Evolutionary conservation across 2,113 vertebrate genomes (phyloP).

Genomic region (Promerops cafer): DNA sequence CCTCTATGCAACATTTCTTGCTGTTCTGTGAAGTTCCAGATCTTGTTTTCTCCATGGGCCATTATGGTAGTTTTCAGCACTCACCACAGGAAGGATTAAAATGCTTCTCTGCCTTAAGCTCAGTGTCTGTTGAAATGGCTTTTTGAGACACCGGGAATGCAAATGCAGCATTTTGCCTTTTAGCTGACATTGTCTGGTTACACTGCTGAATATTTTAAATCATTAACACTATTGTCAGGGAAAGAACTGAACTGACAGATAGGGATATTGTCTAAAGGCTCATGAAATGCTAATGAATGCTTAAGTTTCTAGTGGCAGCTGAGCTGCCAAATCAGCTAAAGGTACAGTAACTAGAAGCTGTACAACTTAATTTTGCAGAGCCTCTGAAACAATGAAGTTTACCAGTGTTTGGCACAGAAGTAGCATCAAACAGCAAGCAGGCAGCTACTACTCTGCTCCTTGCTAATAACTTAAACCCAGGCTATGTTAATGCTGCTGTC

Average conservation of each 20-base stretch:
- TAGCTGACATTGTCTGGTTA: conserved; percentile 47
- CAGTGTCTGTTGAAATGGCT: conserved; percentile 36
- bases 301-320: conserved; percentile 26
- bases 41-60: conserved; percentile 8
- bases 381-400: background rate
- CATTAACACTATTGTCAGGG: conserved; percentile 46
- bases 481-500: background rate
- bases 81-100: conserved; percentile 25
- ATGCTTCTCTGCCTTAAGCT: conserved; percentile 26
- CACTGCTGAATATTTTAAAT: conserved; percentile 62
- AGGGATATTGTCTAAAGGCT: conserved; percentile 57
- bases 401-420: background rate
- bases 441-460: background rate
- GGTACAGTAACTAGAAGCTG: background rate
- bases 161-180: conserved; percentile 19
- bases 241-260: conserved; percentile 45
- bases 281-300: conserved; percentile 51
- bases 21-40: background rate
- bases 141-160: conserved; percentile 10
- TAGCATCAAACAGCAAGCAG: background rate
- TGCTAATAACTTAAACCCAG: background rate
- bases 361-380: background rate
- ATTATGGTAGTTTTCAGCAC: background rate
- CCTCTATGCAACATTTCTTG: background rate
- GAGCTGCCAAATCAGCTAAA: conserved; percentile 17